Conservation (phyloP, 2,888 invertebrate genomes). For the Sphecodes monilicornis region DNA sequence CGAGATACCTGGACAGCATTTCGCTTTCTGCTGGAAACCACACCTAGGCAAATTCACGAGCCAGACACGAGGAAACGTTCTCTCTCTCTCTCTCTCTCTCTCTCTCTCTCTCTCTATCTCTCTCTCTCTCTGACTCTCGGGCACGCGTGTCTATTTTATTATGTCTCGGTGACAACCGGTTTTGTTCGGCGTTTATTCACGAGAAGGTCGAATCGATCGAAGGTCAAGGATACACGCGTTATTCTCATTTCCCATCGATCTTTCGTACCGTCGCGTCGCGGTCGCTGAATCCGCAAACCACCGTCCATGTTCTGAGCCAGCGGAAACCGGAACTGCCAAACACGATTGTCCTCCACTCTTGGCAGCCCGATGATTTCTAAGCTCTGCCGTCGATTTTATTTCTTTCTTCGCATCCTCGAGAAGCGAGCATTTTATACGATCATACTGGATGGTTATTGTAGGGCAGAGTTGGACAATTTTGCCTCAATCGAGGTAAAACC, state of each 20-base stretch:
- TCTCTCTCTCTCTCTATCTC: no score
- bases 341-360: background rate
- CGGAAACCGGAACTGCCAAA: background rate
- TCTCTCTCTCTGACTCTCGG: no score
- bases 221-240: constrained; percentile 1
- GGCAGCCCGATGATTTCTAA: background rate
- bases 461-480: no score
- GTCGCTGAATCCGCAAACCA: background rate
- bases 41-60: no score
- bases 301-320: background rate
- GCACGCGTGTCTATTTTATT: background rate
- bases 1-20: background rate
- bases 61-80: background rate
- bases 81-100: no score
- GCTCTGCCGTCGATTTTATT: background rate
- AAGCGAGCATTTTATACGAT: no score
- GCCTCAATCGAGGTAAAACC: no score
- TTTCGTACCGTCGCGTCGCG: background rate
- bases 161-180: background rate
- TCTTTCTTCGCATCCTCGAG: background rate
- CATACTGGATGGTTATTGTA: no score
- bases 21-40: background rate
- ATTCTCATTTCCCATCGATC: constrained; percentile 3
- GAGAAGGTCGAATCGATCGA: background rate
- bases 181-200: background rate